A percentile compares a stretch with the other conserved stretches of the same genome.
phyloP scores from a whole-genome alignment of 2,113 vertebrate species.

The Lutjanus erythropterus region DNA sequence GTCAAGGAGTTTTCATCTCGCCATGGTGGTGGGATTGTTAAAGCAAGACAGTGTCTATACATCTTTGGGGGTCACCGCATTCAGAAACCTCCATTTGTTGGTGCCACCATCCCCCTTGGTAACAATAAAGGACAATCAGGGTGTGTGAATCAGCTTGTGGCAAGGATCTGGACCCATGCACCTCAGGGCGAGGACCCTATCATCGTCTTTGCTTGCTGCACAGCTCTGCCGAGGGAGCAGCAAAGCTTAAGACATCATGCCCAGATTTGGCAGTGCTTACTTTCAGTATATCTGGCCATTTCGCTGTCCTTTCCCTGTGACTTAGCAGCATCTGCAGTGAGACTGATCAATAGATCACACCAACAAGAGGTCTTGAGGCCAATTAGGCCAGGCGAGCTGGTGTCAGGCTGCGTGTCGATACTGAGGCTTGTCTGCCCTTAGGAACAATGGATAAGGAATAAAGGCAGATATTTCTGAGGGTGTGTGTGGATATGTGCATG shows the following conservation, averaged over 20 bases:
- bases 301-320: conserved; percentile 60
- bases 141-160: conserved; percentile 67
- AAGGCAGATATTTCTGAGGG: conserved; percentile 36
- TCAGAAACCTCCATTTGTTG: conserved; percentile 74
- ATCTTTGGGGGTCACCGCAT: conserved; percentile 69
- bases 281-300: conserved; percentile 52
- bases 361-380: conserved; percentile 78
- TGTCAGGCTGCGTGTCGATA: conserved; percentile 73
- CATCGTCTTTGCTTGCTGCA: conserved; percentile 52
- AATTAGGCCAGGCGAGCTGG: conserved; percentile 72
- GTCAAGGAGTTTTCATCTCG: conserved; percentile 68
- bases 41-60: conserved; percentile 67
- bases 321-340: conserved; percentile 64
- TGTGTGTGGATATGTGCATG: neutral
- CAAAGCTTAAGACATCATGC: conserved; percentile 71
- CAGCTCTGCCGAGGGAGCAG: conserved; percentile 45
- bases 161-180: conserved; percentile 61
- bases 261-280: conserved; percentile 65
- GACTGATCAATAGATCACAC: conserved; percentile 77
- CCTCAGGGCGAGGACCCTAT: conserved; percentile 64
- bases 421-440: conserved; percentile 61
- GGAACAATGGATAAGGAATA: conserved; percentile 62
- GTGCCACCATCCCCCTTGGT: conserved; percentile 62
- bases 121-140: conserved; percentile 76
- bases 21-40: conserved; percentile 70